Conservation (phyloP, 2,888 invertebrate genomes). For the Tipula unca region DNA sequence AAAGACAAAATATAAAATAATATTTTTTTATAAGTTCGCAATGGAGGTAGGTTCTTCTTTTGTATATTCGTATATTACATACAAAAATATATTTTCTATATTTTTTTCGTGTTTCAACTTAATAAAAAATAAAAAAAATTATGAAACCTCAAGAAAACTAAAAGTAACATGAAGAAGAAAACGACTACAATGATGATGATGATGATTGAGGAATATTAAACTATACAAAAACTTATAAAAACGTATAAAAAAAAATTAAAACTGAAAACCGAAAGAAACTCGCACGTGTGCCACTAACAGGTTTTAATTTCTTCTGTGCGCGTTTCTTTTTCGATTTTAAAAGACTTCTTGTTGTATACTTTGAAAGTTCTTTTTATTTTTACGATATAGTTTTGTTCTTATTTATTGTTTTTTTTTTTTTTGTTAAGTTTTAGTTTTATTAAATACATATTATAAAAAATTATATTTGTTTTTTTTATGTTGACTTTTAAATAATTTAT, state of each 20-base stretch:
- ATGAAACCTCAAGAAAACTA: background rate
- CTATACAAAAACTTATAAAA: background rate
- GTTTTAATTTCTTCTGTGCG: slow-evolving; percentile 15
- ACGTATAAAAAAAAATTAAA: background rate
- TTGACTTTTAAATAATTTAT: background rate
- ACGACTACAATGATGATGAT: background rate
- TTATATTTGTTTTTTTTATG: background rate
- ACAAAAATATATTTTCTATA: background rate
- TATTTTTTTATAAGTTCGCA: background rate
- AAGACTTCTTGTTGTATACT: background rate
- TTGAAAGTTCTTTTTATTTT: background rate
- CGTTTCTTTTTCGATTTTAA: background rate
- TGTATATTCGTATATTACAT: background rate
- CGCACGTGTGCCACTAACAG: slow-evolving; percentile 20
- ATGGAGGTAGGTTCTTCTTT: background rate
- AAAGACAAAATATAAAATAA: background rate
- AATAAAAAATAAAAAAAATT: background rate
- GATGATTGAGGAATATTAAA: slow-evolving; percentile 8
- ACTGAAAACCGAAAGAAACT: slow-evolving; percentile 14
- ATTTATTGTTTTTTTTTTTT: background rate
- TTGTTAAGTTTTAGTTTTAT: background rate
- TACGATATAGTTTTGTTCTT: background rate
- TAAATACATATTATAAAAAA: background rate
- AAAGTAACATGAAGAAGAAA: background rate
- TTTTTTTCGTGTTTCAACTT: background rate